A percentile compares a stretch with the other conserved stretches of the same genome.
These are phyloP conservation scores for Actenoides hombroni DNA, from an alignment of 2,113 vertebrate species.

Conservation along the genomic window DNA sequence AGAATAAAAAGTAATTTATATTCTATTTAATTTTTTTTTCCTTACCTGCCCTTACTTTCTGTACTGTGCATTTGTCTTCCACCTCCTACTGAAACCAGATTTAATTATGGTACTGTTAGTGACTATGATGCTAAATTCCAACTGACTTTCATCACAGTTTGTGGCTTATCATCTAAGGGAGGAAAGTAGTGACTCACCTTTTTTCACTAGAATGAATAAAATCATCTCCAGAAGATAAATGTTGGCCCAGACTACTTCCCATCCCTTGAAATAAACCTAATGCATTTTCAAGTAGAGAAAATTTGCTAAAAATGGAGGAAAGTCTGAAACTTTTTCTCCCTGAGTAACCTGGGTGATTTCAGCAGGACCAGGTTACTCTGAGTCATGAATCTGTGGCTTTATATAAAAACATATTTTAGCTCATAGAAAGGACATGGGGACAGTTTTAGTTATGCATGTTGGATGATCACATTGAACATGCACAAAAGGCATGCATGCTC, in stretches of 20 bases:
- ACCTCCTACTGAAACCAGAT: not conserved
- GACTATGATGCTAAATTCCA: not conserved
- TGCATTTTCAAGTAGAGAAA: conserved; percentile 16
- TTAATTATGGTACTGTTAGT: not conserved
- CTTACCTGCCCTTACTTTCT: not conserved
- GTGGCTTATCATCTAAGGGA: not conserved
- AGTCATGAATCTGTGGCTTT: not conserved
- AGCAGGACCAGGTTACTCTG: fast-evolving
- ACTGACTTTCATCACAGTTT: not conserved
- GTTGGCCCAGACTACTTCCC: not conserved
- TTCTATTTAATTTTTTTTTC: not conserved
- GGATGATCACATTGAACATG: not conserved
- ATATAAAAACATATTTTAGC: not conserved
- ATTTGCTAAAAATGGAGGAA: not conserved
- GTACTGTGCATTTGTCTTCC: not conserved
- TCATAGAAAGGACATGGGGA: not conserved
- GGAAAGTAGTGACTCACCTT: not conserved
- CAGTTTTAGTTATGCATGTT: not conserved
- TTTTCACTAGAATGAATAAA: not conserved
- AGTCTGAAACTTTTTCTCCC: not conserved
- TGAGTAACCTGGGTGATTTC: not conserved
- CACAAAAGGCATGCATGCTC: not conserved
- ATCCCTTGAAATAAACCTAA: not conserved
- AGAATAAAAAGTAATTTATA: not conserved
- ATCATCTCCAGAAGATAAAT: not conserved